Evolutionary conservation across 2,113 vertebrate genomes (phyloP).

Genomic region (Axis porcinus): DNA sequence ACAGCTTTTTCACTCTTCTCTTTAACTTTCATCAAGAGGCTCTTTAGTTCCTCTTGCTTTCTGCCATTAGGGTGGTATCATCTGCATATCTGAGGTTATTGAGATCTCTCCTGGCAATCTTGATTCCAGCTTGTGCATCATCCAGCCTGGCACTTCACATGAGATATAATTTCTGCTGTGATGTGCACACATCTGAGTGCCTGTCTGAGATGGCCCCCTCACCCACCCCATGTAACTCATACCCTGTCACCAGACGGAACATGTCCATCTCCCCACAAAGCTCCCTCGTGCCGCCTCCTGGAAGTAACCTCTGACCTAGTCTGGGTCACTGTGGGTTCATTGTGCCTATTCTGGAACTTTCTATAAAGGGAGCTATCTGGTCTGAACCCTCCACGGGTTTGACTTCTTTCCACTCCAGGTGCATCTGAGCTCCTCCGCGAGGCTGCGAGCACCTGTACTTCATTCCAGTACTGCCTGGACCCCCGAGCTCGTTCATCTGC

Average conservation of each 20-base stretch:
- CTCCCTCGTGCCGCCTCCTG: neutral
- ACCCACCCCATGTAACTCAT: neutral
- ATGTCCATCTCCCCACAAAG: neutral
- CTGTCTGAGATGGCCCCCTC: neutral
- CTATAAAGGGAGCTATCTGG: neutral
- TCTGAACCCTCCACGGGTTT: neutral
- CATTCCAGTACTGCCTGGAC: neutral
- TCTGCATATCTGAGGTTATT: neutral
- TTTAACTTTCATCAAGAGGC: neutral
- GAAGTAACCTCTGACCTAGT: neutral
- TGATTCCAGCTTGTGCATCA: neutral
- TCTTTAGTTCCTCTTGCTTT: neutral
- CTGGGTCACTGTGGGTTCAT: neutral
- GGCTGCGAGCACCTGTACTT: rapidly evolving
- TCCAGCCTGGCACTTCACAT: neutral
- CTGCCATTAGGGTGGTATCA: neutral
- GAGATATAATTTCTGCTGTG: neutral
- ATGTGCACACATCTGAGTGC: neutral
- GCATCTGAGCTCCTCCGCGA: rapidly evolving
- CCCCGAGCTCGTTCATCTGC: no score
- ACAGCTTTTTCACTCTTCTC: neutral
- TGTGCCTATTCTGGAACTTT: neutral
- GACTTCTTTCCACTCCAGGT: neutral
- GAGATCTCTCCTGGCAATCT: neutral
- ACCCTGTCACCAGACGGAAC: rapidly evolving